Base-by-base conservation (phyloP, 2,113 vertebrate species). In the Sceloporus undulatus region DNA sequence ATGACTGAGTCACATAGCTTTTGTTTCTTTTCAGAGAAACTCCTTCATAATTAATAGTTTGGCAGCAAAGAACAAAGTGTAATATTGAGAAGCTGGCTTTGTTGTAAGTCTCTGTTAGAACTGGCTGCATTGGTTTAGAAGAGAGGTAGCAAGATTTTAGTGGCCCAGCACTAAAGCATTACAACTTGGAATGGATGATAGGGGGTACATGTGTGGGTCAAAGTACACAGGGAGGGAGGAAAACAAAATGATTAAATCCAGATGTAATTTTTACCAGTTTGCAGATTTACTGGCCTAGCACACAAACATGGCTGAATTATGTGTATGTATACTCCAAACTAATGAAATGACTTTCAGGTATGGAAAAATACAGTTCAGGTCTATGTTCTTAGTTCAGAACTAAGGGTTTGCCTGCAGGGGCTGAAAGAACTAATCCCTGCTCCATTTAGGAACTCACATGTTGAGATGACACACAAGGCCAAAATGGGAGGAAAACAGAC, bases 41-140 rank as follows among this genome's bases (percentile, higher is more conserved):
- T 87, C 19, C 21, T 89, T 85, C 88, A 91, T 86, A 92, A 92
- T 91, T 91, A 90, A 0, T n/a, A 91, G 84, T 84, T 91, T 85
- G 29, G 77, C 3, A n/a, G 87, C 8, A 77, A 84, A 82, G 75
- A 90, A 93, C 34, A 89, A 91, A 90, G 77, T 90, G 40, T 16
- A 71, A 5, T 70, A 9, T 16, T 92, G 76, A 71, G 70, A 92
- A 90, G 0, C 73, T 79, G 9, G 29, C 1, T 91, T 23, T 82
- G 75, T 56, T 29, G 52, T 91, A 92, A 86, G 84, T 70, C 59
- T 54, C 83, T 91, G 18, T 75, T 89, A 78, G 14, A 77, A 34
- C 89, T 8, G 62, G 40, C 71, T 85, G 59, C 88, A 88, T 82
- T 40, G 87, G 65, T 56, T 76, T 42, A 68, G 42, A 68, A 77